A percentile compares a stretch with the other conserved stretches of the same genome.
Evolutionary conservation across 2,113 vertebrate species (phyloP).

Genomic region (Tachycineta bicolor): DNA sequence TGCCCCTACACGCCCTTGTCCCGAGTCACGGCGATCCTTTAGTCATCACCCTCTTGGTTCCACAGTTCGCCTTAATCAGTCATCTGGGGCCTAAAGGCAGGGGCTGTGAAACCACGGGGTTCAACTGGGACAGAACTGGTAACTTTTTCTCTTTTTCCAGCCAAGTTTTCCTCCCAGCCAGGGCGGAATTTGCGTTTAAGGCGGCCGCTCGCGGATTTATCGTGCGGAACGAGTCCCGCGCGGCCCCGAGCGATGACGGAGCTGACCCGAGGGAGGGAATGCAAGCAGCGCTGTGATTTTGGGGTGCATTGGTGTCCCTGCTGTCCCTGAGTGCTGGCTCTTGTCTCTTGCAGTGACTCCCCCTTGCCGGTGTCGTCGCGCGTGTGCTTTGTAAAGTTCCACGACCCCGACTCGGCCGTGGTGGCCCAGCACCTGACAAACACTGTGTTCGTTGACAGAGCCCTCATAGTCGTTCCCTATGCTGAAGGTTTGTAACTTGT

Average conservation of each 20-base stretch:
- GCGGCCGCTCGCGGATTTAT: fast-evolving
- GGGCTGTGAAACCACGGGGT: background rate
- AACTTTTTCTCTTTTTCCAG: background rate
- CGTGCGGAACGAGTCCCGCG: no score
- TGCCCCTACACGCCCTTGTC: background rate
- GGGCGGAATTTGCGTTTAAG: fast-evolving
- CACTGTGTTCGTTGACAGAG: conserved; percentile 99
- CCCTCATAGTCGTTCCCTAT: conserved; percentile 98
- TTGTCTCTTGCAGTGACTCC: conserved; percentile 92
- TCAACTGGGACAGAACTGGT: background rate
- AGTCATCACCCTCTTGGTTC: background rate
- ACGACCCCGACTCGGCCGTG: conserved; percentile 94
- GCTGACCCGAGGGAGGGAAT: no score
- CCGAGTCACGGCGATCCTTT: fast-evolving
- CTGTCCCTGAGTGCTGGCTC: background rate
- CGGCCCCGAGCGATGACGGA: no score
- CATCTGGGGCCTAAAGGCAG: background rate
- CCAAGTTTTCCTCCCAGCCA: background rate
- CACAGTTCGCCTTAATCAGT: background rate
- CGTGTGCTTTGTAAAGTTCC: conserved; percentile 99
- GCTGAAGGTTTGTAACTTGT: conserved; percentile 96
- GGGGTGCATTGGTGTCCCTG: background rate
- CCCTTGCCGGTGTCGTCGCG: conserved; percentile 99
- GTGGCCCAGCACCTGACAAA: conserved; percentile 99
- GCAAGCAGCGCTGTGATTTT: no score